Evolutionary conservation across 2,888 invertebrate species (phyloP), one percentile per base, ranked within the genome.

Genomic region (Xylota sylvarum): DNA sequence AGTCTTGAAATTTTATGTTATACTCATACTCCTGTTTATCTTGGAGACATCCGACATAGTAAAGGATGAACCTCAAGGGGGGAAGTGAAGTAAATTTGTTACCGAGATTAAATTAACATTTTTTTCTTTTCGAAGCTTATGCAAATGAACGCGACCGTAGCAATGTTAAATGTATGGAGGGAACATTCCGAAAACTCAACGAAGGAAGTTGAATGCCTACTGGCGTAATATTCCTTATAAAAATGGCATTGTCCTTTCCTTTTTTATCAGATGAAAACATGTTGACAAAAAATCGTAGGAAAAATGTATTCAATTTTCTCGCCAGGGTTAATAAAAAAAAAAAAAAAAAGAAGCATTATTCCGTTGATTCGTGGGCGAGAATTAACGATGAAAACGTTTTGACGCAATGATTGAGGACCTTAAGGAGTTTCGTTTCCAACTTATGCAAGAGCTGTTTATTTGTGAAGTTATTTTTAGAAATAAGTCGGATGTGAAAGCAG

Each of bases 231-330:
- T 12, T 27, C 40, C 60, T 50, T 32, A 70, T 46, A 62, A 14
- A 48, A 72, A 48, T 72, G 72, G 4, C 48, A 48, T 40, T 60
- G 48, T 60, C 43, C 62, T 55, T 60, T 46, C 35, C 19, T 52
- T 64, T 27, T 52, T 46, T 46, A 40, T 55, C 55, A 27, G 55
- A 78, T 43, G 14, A 56, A 55, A 78, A 37, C 55, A 70, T 78
- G 70, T 78, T 70, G 23, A 55, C 52, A 43, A 60, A 48, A 48
- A 46, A 32, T 14, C 35, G 30, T 9, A 35, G 23, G 32, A 62
- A 46, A 43, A 48, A 55, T 78, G 64, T 62, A 78, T 70, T 70
- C 5, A 78, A 78, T 78, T 77, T 70, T 62, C 43, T 74, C 74
- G 64, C n/a, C 19, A 48, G 5, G 62, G 52, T 23, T 64, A 30